Percentiles rank a stretch among this genome's conserved stretches.
Conservation (phyloP, 2,888 invertebrate species). For the Melanostoma scalare region DNA sequence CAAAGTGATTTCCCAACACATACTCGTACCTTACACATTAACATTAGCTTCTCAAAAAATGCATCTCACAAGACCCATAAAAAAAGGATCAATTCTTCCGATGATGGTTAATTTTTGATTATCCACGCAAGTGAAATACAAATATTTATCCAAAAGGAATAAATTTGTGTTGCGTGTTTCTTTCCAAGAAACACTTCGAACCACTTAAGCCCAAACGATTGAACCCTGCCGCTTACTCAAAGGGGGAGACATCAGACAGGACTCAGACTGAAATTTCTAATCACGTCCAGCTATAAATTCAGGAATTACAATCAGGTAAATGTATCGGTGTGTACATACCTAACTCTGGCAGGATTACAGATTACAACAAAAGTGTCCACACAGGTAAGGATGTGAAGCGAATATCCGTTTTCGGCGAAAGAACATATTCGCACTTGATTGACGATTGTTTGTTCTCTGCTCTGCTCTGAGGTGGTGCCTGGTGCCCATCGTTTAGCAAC, state of each 20-base stretch:
- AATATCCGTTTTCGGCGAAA: neutral
- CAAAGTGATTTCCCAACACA: conserved; percentile 26
- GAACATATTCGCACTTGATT: neutral
- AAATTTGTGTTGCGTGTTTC: conserved; percentile 10
- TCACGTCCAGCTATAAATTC: conserved; percentile 69
- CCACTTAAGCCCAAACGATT: conserved; percentile 43
- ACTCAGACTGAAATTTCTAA: conserved; percentile 53
- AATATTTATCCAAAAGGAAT: conserved; percentile 49
- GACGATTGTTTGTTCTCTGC: neutral
- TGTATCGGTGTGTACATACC: neutral
- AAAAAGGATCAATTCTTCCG: conserved; percentile 52
- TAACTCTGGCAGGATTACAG: conserved; percentile 36
- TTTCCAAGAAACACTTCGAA: conserved; percentile 46
- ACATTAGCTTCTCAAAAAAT: neutral
- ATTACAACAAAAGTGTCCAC: neutral
- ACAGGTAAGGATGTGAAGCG: conserved; percentile 20
- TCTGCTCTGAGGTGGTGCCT: conserved; percentile 29
- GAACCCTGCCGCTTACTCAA: conserved; percentile 49
- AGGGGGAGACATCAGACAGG: neutral
- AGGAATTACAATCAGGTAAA: conserved; percentile 60
- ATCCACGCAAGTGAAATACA: conserved; percentile 61
- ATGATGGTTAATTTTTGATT: conserved; percentile 53
- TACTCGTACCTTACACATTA: neutral
- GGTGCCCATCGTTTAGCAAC: conserved; percentile 54
- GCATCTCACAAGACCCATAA: conserved; percentile 40